phyloP scores from a whole-genome alignment of 1,140 invertebrate species.

The Drosophila ohnishii region DNA sequence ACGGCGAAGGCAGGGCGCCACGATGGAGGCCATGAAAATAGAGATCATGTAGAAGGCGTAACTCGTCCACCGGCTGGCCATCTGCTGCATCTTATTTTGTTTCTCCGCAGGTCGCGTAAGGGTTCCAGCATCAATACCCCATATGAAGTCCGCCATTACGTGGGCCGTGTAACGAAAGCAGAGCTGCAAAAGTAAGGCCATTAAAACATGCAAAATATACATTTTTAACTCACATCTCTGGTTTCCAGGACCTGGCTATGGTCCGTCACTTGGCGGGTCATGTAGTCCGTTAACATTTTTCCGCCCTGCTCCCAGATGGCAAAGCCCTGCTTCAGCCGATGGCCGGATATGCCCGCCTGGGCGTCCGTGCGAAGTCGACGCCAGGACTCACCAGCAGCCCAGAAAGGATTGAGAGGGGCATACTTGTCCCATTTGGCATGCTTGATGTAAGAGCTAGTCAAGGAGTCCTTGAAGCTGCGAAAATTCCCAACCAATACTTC shows the following conservation, averaged over 20 bases:
- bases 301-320: constrained; percentile 70
- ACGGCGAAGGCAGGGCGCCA: constrained; percentile 51
- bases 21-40: constrained; percentile 54
- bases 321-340: constrained; percentile 64
- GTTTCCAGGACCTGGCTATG: constrained; percentile 54
- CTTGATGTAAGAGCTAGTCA: constrained; percentile 59
- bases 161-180: constrained; percentile 83
- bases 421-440: constrained; percentile 82
- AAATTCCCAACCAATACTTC: constrained; percentile 84
- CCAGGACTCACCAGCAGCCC: constrained; percentile 84
- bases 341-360: constrained; percentile 84
- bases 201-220: too few relatives aligned
- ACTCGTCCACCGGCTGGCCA: constrained; percentile 62
- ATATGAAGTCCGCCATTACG: constrained; percentile 84
- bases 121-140: constrained; percentile 83
- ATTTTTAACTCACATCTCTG: constrained; percentile 59
- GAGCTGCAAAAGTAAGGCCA: constrained; percentile 37
- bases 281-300: constrained; percentile 50
- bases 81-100: constrained; percentile 57
- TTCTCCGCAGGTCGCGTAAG: constrained; percentile 43
- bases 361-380: constrained; percentile 84
- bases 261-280: constrained; percentile 20
- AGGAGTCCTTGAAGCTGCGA: constrained; percentile 78
- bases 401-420: constrained; percentile 83
- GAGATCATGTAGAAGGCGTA: constrained; percentile 58